Evolutionary conservation across 2,888 invertebrate species (phyloP), one percentile per base, ranked within the genome.

Genomic region (Zonitis immaculata): DNA sequence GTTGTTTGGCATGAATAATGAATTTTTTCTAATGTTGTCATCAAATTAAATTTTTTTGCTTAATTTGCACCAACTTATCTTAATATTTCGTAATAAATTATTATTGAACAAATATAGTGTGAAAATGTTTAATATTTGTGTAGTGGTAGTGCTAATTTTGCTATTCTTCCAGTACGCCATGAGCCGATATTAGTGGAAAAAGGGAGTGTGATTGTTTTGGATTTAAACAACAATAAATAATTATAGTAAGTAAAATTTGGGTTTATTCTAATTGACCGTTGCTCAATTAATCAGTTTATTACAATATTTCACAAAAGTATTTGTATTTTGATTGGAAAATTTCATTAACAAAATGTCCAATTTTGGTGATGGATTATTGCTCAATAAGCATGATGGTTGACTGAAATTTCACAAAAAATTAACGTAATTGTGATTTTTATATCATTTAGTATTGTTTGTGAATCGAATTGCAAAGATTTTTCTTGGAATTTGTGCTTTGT

Each of bases 141-240:
- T 49, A 42, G 43, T 57, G 57, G 54, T 47, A 52, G 27, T 16
- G 20, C 50, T 51, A 48, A 44, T 32, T 54, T 42, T n/a, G 2
- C 18, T 25, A 12, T 26, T 52, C 51, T 49, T 44, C 49, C 49
- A 65, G 65, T 72, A 72, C 75, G 74, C 74, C 73, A 75, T 75
- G 74, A 73, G 71, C 69, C 69, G 66, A 66, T 64, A 67, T 61
- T 71, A 68, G 66, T 71, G 68, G 20, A 39, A 39, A 73, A 72
- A 73, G 72, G 73, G 70, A 70, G 70, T 70, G 72, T 65, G 65
- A 70, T 70, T 73, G 71, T 71, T 70, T 73, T 67, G 59, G 67
- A 65, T 68, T 69, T 68, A 66, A 60, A 47, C 22, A 49, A 55
- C 42, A 55, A 42, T 44, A 49, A 44, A 42, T 42, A 48, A 12